Evolutionary conservation across 2,888 invertebrate genomes (phyloP).

Genomic region (Andricus quercusramuli): DNA sequence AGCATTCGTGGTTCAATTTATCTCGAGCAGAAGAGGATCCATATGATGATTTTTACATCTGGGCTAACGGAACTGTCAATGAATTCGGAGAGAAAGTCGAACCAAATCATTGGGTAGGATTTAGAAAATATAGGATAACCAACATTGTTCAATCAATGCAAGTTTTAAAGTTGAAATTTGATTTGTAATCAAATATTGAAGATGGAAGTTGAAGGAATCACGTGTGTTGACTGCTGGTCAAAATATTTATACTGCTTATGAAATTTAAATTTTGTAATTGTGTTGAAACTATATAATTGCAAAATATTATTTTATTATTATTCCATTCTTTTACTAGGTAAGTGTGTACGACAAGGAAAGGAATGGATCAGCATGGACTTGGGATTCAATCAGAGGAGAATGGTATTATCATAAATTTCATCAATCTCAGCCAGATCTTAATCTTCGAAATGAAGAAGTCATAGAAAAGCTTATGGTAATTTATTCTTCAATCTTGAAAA

Average conservation of each 20-base stretch:
- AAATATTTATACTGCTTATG: no score
- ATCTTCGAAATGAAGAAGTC: constrained; percentile 86
- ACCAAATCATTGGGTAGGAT: constrained; percentile 88
- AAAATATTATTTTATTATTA: neutral
- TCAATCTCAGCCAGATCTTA: constrained; percentile 88
- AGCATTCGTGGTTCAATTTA: constrained; percentile 68
- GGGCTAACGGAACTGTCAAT: constrained; percentile 63
- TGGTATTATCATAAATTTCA: constrained; percentile 91
- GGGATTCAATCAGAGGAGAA: constrained; percentile 83
- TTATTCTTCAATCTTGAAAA: neutral
- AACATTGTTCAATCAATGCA: neutral
- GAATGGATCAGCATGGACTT: constrained; percentile 87
- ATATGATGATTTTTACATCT: constrained; percentile 68
- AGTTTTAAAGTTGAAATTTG: neutral
- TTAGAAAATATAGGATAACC: neutral
- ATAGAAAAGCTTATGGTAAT: constrained; percentile 84
- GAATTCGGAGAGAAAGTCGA: constrained; percentile 79
- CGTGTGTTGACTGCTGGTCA: no score
- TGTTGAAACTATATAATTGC: no score
- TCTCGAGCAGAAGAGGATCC: constrained; percentile 56
- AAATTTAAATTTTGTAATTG: no score
- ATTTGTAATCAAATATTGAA: no score
- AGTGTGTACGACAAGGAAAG: constrained; percentile 81
- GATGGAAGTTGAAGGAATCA: no score
- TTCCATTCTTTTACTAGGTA: constrained; percentile 71